Percentiles rank a stretch among this genome's conserved stretches.
Conservation (phyloP, 92 coral and sea anemone species). For the Umimayanthus chanpuru region DNA sequence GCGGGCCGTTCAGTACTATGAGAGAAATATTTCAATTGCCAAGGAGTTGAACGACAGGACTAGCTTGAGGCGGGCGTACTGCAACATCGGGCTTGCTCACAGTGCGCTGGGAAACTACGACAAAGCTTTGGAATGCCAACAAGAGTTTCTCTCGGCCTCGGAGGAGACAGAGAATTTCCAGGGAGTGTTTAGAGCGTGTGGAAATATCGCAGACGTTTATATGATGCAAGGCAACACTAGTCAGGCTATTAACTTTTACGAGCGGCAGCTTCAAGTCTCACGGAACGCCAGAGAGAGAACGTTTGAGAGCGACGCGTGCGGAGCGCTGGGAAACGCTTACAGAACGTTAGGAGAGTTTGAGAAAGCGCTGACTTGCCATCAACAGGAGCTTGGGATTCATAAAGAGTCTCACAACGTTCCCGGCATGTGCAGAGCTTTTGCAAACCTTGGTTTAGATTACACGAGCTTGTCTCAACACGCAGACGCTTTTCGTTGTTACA, state of each 20-base stretch:
- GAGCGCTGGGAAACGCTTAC: conserved; percentile 87
- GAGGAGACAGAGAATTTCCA: conserved; percentile 67
- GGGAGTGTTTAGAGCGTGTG: conserved; percentile 89
- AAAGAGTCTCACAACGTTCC: conserved; percentile 59
- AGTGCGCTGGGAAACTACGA: conserved; percentile 85
- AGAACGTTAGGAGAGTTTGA: conserved; percentile 81
- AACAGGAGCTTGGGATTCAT: conserved; percentile 76
- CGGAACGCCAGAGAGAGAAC: conserved; percentile 71
- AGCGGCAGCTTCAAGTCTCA: conserved; percentile 85
- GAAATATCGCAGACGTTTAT: conserved; percentile 91
- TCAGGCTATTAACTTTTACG: conserved; percentile 83
- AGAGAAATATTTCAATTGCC: conserved; percentile 89
- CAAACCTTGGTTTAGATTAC: conserved; percentile 83
- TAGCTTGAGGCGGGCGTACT: conserved; percentile 83
- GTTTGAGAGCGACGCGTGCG: conserved; percentile 82
- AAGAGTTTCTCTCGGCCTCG: conserved; percentile 76
- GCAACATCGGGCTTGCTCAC: conserved; percentile 92
- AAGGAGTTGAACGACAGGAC: conserved; percentile 80
- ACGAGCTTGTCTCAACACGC: conserved; percentile 60
- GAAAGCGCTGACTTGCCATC: conserved; percentile 77
- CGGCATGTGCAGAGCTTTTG: conserved; percentile 84
- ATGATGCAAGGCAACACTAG: conserved; percentile 70
- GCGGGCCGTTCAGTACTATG: conserved; percentile 82
- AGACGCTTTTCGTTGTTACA: conserved; percentile 84
- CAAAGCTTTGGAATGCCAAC: conserved; percentile 81